phyloP scores from a whole-genome alignment of 2,113 vertebrate genomes.

The Coptodon rendalli region DNA sequence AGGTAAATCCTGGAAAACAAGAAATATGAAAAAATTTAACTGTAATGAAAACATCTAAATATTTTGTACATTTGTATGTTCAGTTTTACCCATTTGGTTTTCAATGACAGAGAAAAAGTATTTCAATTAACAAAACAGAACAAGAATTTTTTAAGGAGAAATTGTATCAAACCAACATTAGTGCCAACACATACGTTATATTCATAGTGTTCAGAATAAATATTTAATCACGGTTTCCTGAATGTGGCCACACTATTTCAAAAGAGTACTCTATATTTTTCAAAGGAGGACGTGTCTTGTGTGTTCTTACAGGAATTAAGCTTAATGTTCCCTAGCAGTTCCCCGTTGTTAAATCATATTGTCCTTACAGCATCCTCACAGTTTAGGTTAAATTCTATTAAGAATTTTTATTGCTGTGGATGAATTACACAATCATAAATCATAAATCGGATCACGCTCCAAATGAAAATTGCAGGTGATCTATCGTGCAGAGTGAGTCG shows the following conservation, averaged over 20 bases:
- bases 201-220: not conserved
- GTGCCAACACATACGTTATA: not conserved
- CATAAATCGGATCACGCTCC: not conserved
- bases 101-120: not conserved
- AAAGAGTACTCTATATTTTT: not conserved
- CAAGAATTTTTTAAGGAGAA: not conserved
- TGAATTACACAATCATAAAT: slow-evolving; percentile 10
- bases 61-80: not conserved
- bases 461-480: slow-evolving; percentile 9
- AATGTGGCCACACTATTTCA: not conserved
- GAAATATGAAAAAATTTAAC: not conserved
- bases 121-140: not conserved
- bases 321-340: not conserved
- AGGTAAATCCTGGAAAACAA: not conserved
- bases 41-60: not conserved
- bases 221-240: not conserved
- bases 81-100: not conserved
- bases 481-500: not conserved
- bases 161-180: not conserved
- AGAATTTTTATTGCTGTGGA: not conserved
- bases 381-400: slow-evolving; percentile 2
- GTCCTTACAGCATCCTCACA: not conserved
- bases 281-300: not conserved
- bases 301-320: not conserved
- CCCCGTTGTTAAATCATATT: not conserved